phyloP scores from a whole-genome alignment of 2,888 invertebrate genomes.

The Temnothorax unifasciatus region DNA sequence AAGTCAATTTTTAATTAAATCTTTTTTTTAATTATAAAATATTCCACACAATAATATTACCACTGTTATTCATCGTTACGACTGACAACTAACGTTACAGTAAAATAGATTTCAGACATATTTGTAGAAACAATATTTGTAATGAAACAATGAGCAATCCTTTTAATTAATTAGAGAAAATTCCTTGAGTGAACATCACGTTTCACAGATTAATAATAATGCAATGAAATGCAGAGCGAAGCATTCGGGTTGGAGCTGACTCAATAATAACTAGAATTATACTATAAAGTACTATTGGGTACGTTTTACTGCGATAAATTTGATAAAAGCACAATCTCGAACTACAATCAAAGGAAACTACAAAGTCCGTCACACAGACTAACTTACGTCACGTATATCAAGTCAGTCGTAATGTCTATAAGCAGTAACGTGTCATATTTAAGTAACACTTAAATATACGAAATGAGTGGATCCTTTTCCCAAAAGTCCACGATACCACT shows the following conservation, averaged over 20 bases:
- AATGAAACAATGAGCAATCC: slow-evolving; percentile 23
- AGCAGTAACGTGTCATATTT: not conserved
- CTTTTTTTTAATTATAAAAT: not conserved
- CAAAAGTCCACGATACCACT: slow-evolving; percentile 8
- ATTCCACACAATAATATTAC: not conserved
- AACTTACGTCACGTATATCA: not conserved
- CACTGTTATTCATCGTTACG: not conserved
- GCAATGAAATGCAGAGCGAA: slow-evolving; percentile 2
- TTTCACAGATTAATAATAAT: slow-evolving; percentile 22
- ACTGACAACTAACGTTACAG: not conserved
- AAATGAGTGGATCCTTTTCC: not conserved
- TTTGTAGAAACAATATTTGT: slow-evolving; percentile 26
- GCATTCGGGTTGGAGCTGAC: slow-evolving; percentile 11
- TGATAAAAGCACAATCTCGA: not conserved
- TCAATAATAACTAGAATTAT: slow-evolving; percentile 20
- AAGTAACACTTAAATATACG: slow-evolving; percentile 24
- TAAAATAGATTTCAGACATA: slow-evolving; percentile 25
- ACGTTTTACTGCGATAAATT: slow-evolving; percentile 16
- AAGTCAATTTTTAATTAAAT: not conserved
- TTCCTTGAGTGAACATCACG: slow-evolving; percentile 22
- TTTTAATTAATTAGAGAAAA: slow-evolving; percentile 29
- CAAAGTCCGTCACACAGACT: not conserved
- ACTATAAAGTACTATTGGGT: not conserved
- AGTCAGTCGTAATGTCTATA: not conserved
- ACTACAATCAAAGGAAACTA: not conserved